Conservation (phyloP, 2,113 vertebrate genomes). For the Ondatra zibethicus region DNA sequence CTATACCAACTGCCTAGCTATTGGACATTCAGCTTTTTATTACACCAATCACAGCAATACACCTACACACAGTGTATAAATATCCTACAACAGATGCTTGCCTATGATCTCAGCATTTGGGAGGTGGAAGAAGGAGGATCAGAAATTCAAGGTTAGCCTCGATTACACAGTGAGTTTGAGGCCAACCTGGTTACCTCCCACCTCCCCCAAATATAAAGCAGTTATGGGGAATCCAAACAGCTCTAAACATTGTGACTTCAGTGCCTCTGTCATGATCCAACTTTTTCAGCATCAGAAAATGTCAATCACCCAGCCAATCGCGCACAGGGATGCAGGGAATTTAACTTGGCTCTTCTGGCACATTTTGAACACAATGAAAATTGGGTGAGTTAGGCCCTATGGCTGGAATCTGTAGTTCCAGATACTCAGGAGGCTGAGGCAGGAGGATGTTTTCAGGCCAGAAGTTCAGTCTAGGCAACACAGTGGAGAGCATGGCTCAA, state of each 20-base stretch:
- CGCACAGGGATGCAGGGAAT: background rate
- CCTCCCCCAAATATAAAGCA: background rate
- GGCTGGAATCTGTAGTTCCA: background rate
- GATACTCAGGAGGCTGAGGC: background rate
- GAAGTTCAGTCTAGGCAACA: background rate
- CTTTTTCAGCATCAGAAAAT: background rate
- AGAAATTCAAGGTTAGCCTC: background rate
- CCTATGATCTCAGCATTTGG: background rate
- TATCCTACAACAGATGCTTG: background rate
- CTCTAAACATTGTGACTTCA: background rate
- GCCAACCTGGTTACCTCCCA: background rate
- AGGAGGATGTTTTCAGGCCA: background rate
- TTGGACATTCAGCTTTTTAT: background rate
- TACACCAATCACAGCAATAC: background rate
- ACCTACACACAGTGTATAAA: background rate
- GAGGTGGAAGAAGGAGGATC: too few species aligned
- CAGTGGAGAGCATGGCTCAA: background rate
- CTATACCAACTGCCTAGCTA: background rate
- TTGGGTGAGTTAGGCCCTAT: background rate
- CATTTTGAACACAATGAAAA: background rate
- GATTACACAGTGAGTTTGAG: background rate
- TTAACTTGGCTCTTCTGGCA: background rate
- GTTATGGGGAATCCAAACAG: background rate
- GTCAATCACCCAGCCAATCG: background rate
- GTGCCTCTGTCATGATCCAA: background rate